phyloP scores from a whole-genome alignment of 2,113 vertebrate species.

The Cricetomys ansorgei region DNA sequence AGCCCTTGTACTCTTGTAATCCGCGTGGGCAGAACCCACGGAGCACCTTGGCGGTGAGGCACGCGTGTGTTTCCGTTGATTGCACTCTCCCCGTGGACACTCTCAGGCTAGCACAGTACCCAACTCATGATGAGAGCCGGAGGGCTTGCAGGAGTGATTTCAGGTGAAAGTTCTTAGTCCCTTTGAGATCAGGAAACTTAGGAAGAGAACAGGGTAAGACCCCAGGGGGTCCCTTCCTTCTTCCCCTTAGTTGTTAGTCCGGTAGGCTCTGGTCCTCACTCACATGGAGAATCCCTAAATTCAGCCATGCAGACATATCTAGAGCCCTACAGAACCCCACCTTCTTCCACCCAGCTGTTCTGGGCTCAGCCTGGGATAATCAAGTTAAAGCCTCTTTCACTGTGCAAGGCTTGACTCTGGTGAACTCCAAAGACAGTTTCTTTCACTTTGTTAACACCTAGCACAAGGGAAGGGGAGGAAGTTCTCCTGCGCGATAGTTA shows the following conservation, averaged over 20 bases:
- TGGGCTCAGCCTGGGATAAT: not conserved
- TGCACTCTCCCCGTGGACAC: not conserved
- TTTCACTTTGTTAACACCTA: constrained; percentile 11
- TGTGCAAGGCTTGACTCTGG: not conserved
- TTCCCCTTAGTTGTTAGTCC: not conserved
- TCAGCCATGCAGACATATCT: not conserved
- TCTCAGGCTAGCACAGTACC: not conserved
- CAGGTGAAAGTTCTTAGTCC: not conserved
- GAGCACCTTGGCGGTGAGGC: not conserved
- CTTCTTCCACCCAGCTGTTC: not conserved
- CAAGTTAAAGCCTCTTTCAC: not conserved
- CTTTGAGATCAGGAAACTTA: not conserved
- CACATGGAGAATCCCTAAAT: not conserved
- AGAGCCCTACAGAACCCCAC: not conserved
- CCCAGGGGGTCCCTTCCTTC: not conserved
- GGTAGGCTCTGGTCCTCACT: not conserved
- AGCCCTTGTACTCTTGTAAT: no score
- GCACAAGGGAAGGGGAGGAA: not conserved
- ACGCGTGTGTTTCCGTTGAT: fast-evolving
- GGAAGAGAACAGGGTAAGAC: not conserved
- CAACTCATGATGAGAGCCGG: not conserved
- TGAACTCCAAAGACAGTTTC: constrained; percentile 34
- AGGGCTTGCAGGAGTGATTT: not conserved
- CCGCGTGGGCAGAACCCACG: not conserved
- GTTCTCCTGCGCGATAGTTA: not conserved